Evolutionary conservation across 2,888 invertebrate species (phyloP).

Genomic region (Eupithecia abbreviata): DNA sequence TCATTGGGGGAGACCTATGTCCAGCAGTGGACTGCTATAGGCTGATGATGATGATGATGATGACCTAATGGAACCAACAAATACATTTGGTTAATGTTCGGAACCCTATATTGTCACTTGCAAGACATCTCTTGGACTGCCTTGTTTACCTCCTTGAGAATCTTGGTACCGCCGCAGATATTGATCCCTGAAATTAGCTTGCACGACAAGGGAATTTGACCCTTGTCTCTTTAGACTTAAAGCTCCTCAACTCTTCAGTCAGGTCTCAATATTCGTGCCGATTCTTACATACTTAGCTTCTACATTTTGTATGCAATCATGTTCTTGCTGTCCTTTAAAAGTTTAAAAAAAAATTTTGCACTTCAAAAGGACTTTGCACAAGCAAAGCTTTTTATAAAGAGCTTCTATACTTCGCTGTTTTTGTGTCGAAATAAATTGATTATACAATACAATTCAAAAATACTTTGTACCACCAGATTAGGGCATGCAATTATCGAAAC

Average conservation of each 20-base stretch:
- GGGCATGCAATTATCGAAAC: too few relatives aligned
- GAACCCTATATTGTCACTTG: background rate
- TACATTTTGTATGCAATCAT: slow-evolving; percentile 12
- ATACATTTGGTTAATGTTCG: background rate
- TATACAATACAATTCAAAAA: too few relatives aligned
- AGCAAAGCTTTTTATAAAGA: background rate
- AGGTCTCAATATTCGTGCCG: background rate
- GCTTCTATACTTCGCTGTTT: background rate
- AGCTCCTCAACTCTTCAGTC: background rate
- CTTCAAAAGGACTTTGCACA: slow-evolving; percentile 5
- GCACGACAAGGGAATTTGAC: background rate
- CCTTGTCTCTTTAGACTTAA: background rate
- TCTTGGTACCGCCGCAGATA: slow-evolving; percentile 4
- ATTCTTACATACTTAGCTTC: slow-evolving; percentile 6
- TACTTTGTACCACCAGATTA: too few relatives aligned
- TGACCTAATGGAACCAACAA: background rate
- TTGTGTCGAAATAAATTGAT: background rate
- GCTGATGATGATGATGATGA: too few relatives aligned
- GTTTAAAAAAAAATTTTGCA: slow-evolving; percentile 13
- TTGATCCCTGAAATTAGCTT: slow-evolving; percentile 1
- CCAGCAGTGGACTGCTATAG: too few relatives aligned
- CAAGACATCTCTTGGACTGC: background rate
- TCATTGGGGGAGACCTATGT: too few relatives aligned
- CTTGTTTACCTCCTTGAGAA: slow-evolving; percentile 5
- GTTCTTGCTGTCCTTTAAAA: background rate